Conservation (phyloP, 2,888 invertebrate genomes). For the Leistus spinibarbis region DNA sequence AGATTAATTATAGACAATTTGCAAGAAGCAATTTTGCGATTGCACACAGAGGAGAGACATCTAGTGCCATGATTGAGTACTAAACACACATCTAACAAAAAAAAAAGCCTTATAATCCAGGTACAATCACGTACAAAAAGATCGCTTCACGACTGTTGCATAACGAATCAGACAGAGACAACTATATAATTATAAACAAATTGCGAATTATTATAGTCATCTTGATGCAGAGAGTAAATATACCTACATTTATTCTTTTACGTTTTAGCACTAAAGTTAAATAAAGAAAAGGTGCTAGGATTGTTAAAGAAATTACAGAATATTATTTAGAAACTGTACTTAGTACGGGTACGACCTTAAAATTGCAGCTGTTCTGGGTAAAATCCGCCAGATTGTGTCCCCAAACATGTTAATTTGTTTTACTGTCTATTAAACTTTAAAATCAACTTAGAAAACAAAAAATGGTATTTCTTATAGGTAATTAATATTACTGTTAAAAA, state of each 20-base stretch:
- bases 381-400: no score
- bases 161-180: background rate
- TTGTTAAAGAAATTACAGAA: no score
- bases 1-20: constrained; percentile 8
- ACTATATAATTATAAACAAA: background rate
- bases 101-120: background rate
- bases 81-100: constrained; percentile 20
- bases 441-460: no score
- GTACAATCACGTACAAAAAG: background rate
- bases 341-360: no score
- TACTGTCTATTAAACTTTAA: no score
- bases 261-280: background rate
- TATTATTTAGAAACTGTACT: no score
- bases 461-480: no score
- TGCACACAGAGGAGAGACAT: background rate
- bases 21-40: background rate
- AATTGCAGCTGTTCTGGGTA: no score
- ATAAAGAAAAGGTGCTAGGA: background rate
- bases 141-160: background rate
- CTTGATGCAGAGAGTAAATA: no score
- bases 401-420: no score
- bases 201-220: constrained; percentile 4
- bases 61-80: constrained; percentile 1
- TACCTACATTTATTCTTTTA: no score
- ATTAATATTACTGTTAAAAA: no score